These are phyloP conservation scores for Chydorus sphaericus DNA, from an alignment of 2,888 invertebrate genomes.

Conservation along the genomic window DNA sequence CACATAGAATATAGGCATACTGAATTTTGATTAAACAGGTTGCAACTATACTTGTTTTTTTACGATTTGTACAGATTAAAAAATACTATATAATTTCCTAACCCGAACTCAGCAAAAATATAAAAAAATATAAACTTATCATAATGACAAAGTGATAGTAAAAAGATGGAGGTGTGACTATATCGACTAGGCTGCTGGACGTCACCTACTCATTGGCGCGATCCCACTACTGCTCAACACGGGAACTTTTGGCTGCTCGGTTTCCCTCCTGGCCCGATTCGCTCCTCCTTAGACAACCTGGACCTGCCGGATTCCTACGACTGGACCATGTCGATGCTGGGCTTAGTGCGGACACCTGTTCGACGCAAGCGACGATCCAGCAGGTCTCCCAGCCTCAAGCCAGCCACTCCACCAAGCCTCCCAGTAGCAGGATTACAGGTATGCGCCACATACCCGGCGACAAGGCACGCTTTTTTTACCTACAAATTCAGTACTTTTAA, in stretches of 20 bases:
- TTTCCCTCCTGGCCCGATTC: slow-evolving; percentile 98
- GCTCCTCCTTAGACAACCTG: slow-evolving; percentile 95
- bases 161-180: no score
- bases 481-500: no score
- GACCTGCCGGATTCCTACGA: slow-evolving; percentile 64
- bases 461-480: no score
- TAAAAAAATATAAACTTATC: no score
- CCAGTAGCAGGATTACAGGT: slow-evolving; percentile 97
- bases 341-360: slow-evolving; percentile 64
- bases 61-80: no score
- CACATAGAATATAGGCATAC: no score
- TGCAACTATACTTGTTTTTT: no score
- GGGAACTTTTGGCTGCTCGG: slow-evolving; percentile 99
- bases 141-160: no score
- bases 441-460: slow-evolving; percentile 86
- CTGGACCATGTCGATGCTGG: slow-evolving; percentile 88
- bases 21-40: no score
- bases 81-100: no score
- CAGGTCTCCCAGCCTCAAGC: slow-evolving; percentile 78
- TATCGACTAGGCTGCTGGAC: no score
- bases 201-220: slow-evolving; percentile 94
- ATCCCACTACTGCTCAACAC: slow-evolving; percentile 97
- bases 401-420: slow-evolving; percentile 82
- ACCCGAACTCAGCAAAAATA: no score
- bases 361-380: slow-evolving; percentile 31